Evolutionary conservation across 37 sponge, comb jelly and placozoan genomes (phyloP).

Genomic region (Diacarnus erythraeanus): DNA sequence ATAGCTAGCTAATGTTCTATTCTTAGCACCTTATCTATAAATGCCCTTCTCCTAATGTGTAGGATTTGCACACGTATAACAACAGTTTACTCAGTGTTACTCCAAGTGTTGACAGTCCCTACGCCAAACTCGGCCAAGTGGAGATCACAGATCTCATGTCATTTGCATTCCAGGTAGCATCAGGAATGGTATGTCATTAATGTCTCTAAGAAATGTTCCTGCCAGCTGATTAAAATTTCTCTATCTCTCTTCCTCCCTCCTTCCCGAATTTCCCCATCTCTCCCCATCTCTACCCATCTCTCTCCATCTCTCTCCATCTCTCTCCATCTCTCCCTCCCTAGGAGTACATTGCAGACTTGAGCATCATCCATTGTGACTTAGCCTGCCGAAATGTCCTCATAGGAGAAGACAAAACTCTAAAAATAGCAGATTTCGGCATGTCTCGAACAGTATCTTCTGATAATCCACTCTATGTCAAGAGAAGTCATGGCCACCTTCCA

Average conservation of each 20-base stretch:
- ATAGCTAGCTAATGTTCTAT: not conserved
- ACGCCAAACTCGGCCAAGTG: conserved; percentile 67
- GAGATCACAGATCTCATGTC: conserved; percentile 59
- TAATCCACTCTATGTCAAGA: conserved; percentile 65
- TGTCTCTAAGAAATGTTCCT: no score
- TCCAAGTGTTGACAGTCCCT: conserved; percentile 29
- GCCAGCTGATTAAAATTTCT: no score
- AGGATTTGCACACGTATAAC: not conserved
- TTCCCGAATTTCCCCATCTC: no score
- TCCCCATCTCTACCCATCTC: no score
- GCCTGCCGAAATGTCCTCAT: conserved; percentile 80
- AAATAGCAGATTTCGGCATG: conserved; percentile 84
- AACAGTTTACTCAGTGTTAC: not conserved
- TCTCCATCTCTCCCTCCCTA: conserved; percentile 3
- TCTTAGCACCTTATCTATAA: not conserved
- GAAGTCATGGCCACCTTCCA: conserved; percentile 52
- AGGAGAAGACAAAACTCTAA: conserved; percentile 64
- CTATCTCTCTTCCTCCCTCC: no score
- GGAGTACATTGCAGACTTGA: conserved; percentile 69
- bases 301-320: no score
- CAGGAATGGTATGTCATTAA: conserved; percentile 87
- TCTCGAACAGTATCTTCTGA: conserved; percentile 34
- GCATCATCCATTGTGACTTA: conserved; percentile 75
- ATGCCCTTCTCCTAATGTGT: not conserved
- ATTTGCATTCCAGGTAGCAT: conserved; percentile 84